Conservation (phyloP, 2,888 invertebrate genomes). For the Orthosia gracilis region DNA sequence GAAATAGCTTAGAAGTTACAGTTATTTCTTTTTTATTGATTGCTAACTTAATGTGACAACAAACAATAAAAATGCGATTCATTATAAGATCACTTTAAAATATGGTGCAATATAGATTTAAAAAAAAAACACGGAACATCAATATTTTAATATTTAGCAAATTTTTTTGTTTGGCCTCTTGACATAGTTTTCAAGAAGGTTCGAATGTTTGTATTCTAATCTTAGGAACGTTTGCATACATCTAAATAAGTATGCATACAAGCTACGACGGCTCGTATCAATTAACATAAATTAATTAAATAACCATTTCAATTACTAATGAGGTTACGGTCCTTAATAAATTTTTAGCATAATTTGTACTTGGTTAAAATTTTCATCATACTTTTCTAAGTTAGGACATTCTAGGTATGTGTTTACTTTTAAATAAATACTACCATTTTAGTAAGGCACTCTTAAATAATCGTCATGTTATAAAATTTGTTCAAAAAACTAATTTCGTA, state of each 20-base stretch:
- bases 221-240: conserved; percentile 33
- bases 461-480: neutral
- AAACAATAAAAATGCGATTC: neutral
- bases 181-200: conserved; percentile 30
- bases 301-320: conserved; percentile 15
- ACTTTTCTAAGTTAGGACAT: conserved; percentile 10
- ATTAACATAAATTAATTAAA: conserved; percentile 53
- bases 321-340: conserved; percentile 9
- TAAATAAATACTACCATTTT: too few relatives aligned
- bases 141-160: conserved; percentile 29
- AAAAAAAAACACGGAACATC: neutral
- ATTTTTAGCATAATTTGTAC: conserved; percentile 17
- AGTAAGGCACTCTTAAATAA: neutral
- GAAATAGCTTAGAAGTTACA: too few relatives aligned
- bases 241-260: conserved; percentile 48
- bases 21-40: too few relatives aligned
- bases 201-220: conserved; percentile 25
- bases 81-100: too few relatives aligned
- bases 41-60: neutral
- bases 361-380: conserved; percentile 18
- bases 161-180: conserved; percentile 22
- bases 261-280: conserved; percentile 17
- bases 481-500: neutral
- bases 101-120: conserved; percentile 13
- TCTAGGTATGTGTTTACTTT: neutral